Conservation (phyloP, 2,797 vertebrate genomes). For the Siniperca undulata region DNA sequence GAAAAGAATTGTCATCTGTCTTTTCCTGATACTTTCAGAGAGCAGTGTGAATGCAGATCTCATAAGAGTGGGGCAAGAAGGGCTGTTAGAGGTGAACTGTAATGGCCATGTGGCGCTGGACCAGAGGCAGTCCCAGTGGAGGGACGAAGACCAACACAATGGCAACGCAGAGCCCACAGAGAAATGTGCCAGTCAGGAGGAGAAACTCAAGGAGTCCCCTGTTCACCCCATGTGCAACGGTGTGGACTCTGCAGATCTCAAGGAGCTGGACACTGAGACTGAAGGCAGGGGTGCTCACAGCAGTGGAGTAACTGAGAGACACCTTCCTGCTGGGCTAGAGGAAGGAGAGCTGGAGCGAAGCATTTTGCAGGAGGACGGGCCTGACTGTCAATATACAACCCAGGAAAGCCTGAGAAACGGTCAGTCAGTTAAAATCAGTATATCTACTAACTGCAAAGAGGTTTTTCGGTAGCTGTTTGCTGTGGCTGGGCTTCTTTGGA, state of each 20-base stretch:
- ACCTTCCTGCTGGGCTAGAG: slow-evolving; percentile 56
- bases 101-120: slow-evolving; percentile 88
- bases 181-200: slow-evolving; percentile 55
- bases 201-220: slow-evolving; percentile 41
- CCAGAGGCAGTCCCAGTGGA: slow-evolving; percentile 65
- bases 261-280: slow-evolving; percentile 60
- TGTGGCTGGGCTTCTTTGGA: slow-evolving; percentile 1
- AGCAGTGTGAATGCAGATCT: slow-evolving; percentile 54
- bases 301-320: slow-evolving; percentile 48
- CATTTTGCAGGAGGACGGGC: slow-evolving; percentile 57
- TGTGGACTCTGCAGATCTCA: slow-evolving; percentile 62
- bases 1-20: background rate
- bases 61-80: slow-evolving; percentile 78
- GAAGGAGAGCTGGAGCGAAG: slow-evolving; percentile 71
- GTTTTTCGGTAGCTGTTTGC: slow-evolving; percentile 6
- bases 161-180: slow-evolving; percentile 74
- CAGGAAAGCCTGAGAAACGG: slow-evolving; percentile 79
- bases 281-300: slow-evolving; percentile 49
- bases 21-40: slow-evolving; percentile 59
- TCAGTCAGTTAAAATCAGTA: slow-evolving; percentile 64
- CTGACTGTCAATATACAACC: slow-evolving; percentile 55
- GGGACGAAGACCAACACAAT: slow-evolving; percentile 84
- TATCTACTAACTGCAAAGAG: background rate
- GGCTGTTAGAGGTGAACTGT: slow-evolving; percentile 88
- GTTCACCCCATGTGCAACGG: slow-evolving; percentile 78